Evolutionary conservation across 2,113 vertebrate species (phyloP), one percentile per base, ranked within the genome.

Genomic region (Siniperca knerii): DNA sequence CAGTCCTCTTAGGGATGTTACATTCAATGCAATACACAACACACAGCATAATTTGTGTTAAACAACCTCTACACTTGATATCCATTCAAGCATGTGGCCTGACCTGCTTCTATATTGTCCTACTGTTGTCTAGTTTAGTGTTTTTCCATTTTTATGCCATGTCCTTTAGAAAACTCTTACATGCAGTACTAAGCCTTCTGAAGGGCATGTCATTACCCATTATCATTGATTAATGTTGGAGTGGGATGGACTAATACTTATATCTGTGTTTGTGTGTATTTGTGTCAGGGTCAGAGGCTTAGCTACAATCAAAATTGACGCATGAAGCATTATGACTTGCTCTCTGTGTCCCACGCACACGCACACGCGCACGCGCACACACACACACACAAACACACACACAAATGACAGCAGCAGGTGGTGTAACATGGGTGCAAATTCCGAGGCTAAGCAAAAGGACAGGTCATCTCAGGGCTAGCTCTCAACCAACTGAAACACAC

Each of bases 401-500:
- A 71, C 57, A 79, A 84, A 44, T 88, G 90, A 92, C 91, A 91
- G 91, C 86, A 91, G 83, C 94, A 93, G 89, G 84, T 93, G 93
- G 80, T 44, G 57, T 50, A 75, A 87, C 83, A 71, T 29, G 46
- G 50, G 37, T 85, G 89, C 87, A 91, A 75, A 88, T 90, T 89
- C 82, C n/a, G 15, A 67, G 69, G 62, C 60, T 5, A 16, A 74
- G 83, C 84, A 79, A 68, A 81, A 86, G 83, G 79, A 76, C 73
- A 73, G 79, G 90, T 92, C 87, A 89, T 75, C 65, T 79, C 46
- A 61, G 52, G 82, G 61, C 35, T 48, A 37, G 16, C 16, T 54
- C 69, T 77, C 58, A 55, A 55, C 46, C 46, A 13, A 78, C 42
- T 1, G 5, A 80, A 67, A 71, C 71, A 91, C 78, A 54, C 21